Evolutionary conservation across 2,797 vertebrate genomes (phyloP).

Genomic region (Gymnodraco acuticeps): DNA sequence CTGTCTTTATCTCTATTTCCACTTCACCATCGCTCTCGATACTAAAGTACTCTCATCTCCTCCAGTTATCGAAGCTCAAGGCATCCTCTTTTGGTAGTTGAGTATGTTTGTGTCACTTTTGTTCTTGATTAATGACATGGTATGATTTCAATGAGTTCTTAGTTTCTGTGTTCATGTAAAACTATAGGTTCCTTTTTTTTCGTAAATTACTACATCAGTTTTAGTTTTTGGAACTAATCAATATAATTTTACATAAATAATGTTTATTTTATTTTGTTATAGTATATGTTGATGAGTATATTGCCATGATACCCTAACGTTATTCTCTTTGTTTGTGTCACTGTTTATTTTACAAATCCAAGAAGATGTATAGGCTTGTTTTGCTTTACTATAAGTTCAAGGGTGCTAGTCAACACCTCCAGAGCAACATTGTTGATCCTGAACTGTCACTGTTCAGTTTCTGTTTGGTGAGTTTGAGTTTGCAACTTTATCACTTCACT

Average conservation of each 20-base stretch:
- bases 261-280: no score
- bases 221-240: no score
- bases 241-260: no score
- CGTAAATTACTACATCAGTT: no score
- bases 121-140: slow-evolving; percentile 24
- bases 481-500: neutral
- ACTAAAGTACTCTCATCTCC: slow-evolving; percentile 24
- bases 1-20: slow-evolving; percentile 5
- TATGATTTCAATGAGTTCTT: slow-evolving; percentile 10
- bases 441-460: neutral
- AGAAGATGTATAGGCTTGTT: neutral
- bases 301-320: neutral
- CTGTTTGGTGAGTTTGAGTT: no score
- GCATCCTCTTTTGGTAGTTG: slow-evolving; percentile 5
- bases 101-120: slow-evolving; percentile 25
- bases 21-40: slow-evolving; percentile 10
- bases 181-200: neutral
- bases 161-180: slow-evolving; percentile 11
- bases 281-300: neutral
- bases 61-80: slow-evolving; percentile 12
- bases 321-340: neutral
- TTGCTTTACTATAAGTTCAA: neutral
- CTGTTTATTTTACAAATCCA: neutral
- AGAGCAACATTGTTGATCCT: neutral
- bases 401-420: neutral